phyloP scores from a whole-genome alignment of 2,888 invertebrate species.

The Dastarcus helophoroides region DNA sequence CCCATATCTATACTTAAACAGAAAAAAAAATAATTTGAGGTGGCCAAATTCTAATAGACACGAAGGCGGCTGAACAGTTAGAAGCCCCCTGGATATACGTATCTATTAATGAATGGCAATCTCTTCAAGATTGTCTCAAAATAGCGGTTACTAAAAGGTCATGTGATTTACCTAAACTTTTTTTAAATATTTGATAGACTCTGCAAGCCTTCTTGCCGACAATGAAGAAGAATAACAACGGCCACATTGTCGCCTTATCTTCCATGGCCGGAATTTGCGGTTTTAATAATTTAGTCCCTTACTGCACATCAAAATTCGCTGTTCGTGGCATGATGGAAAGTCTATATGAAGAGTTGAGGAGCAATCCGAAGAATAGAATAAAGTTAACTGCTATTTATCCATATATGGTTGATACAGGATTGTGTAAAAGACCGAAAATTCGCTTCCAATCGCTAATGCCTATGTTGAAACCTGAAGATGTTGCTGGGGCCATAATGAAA shows the following conservation, averaged over 20 bases:
- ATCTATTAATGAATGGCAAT: too few species aligned
- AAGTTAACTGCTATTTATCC: constrained; percentile 77
- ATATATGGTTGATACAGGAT: constrained; percentile 77
- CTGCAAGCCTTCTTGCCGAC: constrained; percentile 63
- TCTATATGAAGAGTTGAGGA: constrained; percentile 62
- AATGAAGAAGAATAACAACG: constrained; percentile 63
- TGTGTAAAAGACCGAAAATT: constrained; percentile 65
- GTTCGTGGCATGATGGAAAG: constrained; percentile 79
- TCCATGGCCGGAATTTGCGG: constrained; percentile 69
- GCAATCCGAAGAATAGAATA: constrained; percentile 40
- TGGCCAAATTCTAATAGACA: too few species aligned
- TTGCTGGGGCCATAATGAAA: constrained; percentile 52
- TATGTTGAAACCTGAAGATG: constrained; percentile 50
- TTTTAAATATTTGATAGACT: too few species aligned
- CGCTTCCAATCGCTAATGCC: constrained; percentile 56
- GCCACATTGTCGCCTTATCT: constrained; percentile 65
- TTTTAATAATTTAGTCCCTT: constrained; percentile 62
- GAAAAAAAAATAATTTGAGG: too few species aligned
- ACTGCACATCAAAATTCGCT: constrained; percentile 73
- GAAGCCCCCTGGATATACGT: too few species aligned
- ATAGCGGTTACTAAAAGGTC: too few species aligned
- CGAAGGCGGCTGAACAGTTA: too few species aligned
- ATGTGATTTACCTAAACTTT: too few species aligned
- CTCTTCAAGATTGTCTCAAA: too few species aligned
- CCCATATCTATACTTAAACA: too few species aligned